Conservation (phyloP, 2,888 invertebrate genomes). For the Drosophila incognita region DNA sequence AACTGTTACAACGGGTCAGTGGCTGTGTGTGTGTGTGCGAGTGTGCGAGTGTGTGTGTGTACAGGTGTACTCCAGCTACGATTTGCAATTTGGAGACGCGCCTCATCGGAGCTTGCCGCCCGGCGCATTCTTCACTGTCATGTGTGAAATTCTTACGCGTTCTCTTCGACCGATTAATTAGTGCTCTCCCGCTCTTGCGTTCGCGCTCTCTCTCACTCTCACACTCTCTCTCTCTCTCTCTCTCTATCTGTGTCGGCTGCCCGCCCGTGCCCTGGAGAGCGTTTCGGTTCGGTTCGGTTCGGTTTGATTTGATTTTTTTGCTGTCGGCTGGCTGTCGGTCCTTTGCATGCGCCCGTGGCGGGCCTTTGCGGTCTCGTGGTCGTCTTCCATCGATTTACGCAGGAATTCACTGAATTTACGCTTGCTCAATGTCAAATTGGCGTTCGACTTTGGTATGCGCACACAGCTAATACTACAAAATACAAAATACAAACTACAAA, state of each 20-base stretch:
- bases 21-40: conserved; percentile 2
- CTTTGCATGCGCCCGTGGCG: conserved; percentile 28
- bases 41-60: background rate
- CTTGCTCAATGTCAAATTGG: conserved; percentile 80
- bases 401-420: conserved; percentile 74
- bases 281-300: conserved; percentile 13
- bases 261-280: background rate
- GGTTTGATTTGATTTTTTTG: conserved; percentile 9
- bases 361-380: conserved; percentile 36
- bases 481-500: background rate
- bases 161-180: conserved; percentile 28
- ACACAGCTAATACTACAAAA: conserved; percentile 25
- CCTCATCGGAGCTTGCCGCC: conserved; percentile 17
- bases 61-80: conserved; percentile 22
- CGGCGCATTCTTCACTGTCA: conserved; percentile 69
- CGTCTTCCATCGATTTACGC: conserved; percentile 58
- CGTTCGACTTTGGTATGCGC: conserved; percentile 74
- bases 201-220: background rate
- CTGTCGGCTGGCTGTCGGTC: conserved; percentile 10
- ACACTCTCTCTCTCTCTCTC: background rate
- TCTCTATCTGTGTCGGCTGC: conserved; percentile 6
- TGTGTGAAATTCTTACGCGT: conserved; percentile 71
- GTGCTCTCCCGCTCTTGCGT: background rate
- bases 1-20: conserved; percentile 1
- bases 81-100: conserved; percentile 24